Evolutionary conservation across 2,113 vertebrate species (phyloP), one percentile per base, ranked within the genome.

Genomic region (Hippopotamus amphibius): DNA sequence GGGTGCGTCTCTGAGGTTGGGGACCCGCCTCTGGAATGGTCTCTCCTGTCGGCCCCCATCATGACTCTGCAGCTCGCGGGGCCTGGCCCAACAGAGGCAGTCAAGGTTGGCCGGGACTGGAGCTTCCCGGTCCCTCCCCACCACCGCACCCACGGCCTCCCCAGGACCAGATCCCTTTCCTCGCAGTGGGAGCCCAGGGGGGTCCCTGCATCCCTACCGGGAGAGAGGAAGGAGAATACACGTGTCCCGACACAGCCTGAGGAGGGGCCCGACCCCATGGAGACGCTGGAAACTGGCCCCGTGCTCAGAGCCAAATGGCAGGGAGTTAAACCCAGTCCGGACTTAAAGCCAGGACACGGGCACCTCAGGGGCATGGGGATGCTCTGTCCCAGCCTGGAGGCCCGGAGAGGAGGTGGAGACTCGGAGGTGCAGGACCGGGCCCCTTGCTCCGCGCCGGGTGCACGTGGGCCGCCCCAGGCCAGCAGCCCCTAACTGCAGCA

Each of bases 291-390:
- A 46, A 3, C 21, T n/a, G 13, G 5, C 4, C 13, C 0, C 16
- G 11, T 15, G 7, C 85, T 33, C 37, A 2, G 85, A 68, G 24
- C 85, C 53, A 9, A 28, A 22, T 1, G 26, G 24, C 84, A 26
- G 24, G 15, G 48, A 87, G 28, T 28, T 28, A 14, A n/a, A 37
- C 48, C 83, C n/a, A 37, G 84, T 43, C 13, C 13, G 16, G n/a
- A 22, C 85, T 28, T 69, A 30, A 43, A 88, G 21, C 37, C 53
- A 22, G 68, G 7, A 30, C 41, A 6, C 37, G 15, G 0, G 0
- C 37, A 0, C 7, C 8, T 7, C 37, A 2, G 1, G 53, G 37
- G 28, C 5, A 4, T 0, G 0, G 14, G 6, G 26, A 59, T 0
- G 33, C 37, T 33, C 37, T 3, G 0, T 59, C 26, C 2, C 2